phyloP scores from a whole-genome alignment of 1,140 invertebrate genomes.

The Cydia fagiglandana region DNA sequence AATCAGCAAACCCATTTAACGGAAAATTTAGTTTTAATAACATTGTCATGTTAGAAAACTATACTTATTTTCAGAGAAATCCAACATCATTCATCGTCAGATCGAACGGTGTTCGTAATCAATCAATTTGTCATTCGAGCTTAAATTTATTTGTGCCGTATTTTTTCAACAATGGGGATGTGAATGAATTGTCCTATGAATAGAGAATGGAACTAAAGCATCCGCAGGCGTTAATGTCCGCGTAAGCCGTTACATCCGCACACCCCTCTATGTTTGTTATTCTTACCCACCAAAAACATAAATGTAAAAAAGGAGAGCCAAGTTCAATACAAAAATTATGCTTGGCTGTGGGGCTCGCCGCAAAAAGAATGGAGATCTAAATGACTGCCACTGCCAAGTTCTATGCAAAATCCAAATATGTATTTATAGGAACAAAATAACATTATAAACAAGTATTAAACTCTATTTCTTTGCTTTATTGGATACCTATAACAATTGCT shows the following conservation, averaged over 20 bases:
- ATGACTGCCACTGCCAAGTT: too few relatives aligned
- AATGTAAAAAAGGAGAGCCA: too few relatives aligned
- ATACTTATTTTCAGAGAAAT: not conserved
- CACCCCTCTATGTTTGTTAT: constrained; percentile 44
- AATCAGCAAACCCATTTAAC: not conserved
- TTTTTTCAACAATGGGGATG: constrained; percentile 30
- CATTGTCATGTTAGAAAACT: not conserved
- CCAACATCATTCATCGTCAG: not conserved
- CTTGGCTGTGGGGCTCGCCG: too few relatives aligned
- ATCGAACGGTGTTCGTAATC: constrained; percentile 11
- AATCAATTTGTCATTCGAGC: constrained; percentile 19
- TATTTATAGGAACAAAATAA: too few relatives aligned
- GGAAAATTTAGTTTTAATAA: not conserved
- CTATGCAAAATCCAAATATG: too few relatives aligned
- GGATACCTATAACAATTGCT: too few relatives aligned
- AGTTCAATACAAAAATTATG: too few relatives aligned
- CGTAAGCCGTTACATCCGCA: constrained; percentile 69
- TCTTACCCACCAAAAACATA: too few relatives aligned
- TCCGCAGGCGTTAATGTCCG: constrained; percentile 55
- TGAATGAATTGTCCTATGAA: constrained; percentile 32
- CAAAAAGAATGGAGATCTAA: too few relatives aligned
- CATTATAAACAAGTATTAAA: too few relatives aligned
- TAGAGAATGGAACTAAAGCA: constrained; percentile 39
- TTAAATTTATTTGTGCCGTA: constrained; percentile 18
- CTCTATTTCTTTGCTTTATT: too few relatives aligned